Evolutionary conservation across 2,888 invertebrate species (phyloP).

Genomic region (Thyatira batis): DNA sequence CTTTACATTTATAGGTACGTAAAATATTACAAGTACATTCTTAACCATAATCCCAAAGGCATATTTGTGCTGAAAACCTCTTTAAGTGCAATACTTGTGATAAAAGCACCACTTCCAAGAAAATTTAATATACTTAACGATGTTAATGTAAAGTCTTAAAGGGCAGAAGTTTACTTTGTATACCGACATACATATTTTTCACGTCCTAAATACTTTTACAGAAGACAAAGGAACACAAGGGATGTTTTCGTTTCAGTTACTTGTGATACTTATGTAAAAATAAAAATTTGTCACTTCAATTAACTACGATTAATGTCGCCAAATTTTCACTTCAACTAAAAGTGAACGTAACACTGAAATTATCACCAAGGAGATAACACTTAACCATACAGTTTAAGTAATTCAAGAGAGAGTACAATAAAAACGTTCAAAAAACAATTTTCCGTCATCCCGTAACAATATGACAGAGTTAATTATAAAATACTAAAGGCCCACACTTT

Average conservation of each 20-base stretch:
- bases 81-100: conserved; percentile 10
- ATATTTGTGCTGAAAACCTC: conserved; percentile 1
- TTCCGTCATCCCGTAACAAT: not conserved
- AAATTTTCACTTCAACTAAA: too few species aligned
- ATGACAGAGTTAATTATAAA: conserved; percentile 1
- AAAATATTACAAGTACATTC: not conserved
- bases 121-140: conserved; percentile 11
- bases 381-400: too few species aligned
- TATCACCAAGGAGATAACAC: too few species aligned
- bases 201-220: not conserved
- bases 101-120: conserved; percentile 7
- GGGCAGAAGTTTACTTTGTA: not conserved
- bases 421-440: too few species aligned
- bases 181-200: not conserved
- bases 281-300: too few species aligned
- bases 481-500: conserved; percentile 14
- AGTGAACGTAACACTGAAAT: too few species aligned
- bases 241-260: too few species aligned
- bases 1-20: not conserved
- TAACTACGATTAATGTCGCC: too few species aligned
- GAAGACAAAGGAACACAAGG: not conserved
- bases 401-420: too few species aligned
- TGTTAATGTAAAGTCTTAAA: conserved; percentile 8
- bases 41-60: not conserved
- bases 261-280: too few species aligned